These are phyloP conservation scores for Drosophila maculinotata DNA, from an alignment of 2,888 invertebrate genomes.

Conservation along the genomic window DNA sequence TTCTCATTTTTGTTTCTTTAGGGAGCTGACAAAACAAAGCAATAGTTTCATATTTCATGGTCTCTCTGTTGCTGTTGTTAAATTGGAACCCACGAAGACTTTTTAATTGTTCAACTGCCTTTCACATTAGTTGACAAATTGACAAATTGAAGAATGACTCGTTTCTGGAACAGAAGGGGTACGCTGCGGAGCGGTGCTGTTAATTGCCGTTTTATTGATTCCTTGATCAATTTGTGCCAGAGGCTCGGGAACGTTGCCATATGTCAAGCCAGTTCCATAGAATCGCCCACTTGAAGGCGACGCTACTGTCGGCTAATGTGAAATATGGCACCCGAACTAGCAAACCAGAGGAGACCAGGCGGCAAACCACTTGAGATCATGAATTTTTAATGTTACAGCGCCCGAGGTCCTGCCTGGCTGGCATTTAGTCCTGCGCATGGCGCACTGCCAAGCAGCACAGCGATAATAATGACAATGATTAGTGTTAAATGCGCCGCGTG, in stretches of 20 bases:
- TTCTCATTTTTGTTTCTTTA: slow-evolving; percentile 12
- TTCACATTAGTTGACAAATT: slow-evolving; percentile 68
- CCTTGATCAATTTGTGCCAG: slow-evolving; percentile 39
- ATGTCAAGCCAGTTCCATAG: slow-evolving; percentile 29
- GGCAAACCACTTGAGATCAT: slow-evolving; percentile 77
- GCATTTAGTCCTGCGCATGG: slow-evolving; percentile 41
- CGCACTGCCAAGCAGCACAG: slow-evolving; percentile 40
- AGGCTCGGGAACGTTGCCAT: slow-evolving; percentile 34
- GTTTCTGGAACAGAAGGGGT: slow-evolving; percentile 12
- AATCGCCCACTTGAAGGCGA: slow-evolving; percentile 58
- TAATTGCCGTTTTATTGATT: slow-evolving; percentile 76
- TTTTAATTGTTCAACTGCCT: slow-evolving; percentile 61
- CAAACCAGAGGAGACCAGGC: slow-evolving; percentile 28
- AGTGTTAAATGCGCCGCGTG: slow-evolving; percentile 72
- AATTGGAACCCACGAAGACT: slow-evolving; percentile 27
- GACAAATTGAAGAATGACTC: slow-evolving; percentile 65
- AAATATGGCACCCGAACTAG: slow-evolving; percentile 67
- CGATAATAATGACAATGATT: slow-evolving; percentile 74
- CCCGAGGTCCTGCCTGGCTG: slow-evolving; percentile 18
- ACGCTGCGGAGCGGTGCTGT: slow-evolving; percentile 62
- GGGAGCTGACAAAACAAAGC: slow-evolving; percentile 58
- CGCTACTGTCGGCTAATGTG: slow-evolving; percentile 62
- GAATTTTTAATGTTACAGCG: slow-evolving; percentile 71
- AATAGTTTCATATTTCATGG: slow-evolving; percentile 59
- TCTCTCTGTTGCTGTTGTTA: neutral